phyloP scores from a whole-genome alignment of 1,140 invertebrate genomes.

The Eubasilissa regina region DNA sequence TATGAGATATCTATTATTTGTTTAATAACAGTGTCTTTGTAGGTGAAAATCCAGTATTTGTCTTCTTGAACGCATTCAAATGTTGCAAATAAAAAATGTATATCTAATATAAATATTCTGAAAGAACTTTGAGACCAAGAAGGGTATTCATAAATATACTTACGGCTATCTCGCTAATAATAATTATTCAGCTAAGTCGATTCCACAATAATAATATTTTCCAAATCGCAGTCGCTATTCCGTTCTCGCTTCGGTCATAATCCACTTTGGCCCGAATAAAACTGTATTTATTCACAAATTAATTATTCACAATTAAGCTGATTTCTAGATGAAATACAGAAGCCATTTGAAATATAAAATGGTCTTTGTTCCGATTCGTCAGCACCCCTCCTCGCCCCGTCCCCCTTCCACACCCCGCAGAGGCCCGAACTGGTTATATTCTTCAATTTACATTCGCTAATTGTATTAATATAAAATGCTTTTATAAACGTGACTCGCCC shows the following conservation, averaged over 20 bases:
- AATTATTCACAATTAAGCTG: slow-evolving; percentile 61
- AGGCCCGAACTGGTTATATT: slow-evolving; percentile 48
- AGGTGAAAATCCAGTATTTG: too few relatives aligned
- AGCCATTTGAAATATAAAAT: slow-evolving; percentile 60
- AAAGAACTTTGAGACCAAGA: too few relatives aligned
- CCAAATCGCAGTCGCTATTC: slow-evolving; percentile 34
- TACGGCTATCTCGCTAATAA: too few relatives aligned
- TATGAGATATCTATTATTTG: too few relatives aligned
- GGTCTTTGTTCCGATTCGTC: slow-evolving; percentile 59
- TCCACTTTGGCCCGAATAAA: slow-evolving; percentile 58
- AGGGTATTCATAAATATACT: too few relatives aligned
- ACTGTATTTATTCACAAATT: slow-evolving; percentile 61
- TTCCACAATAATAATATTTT: slow-evolving; percentile 44
- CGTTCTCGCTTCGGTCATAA: slow-evolving; percentile 46
- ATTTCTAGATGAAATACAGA: slow-evolving; percentile 60
- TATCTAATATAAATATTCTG: too few relatives aligned
- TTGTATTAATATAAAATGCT: slow-evolving; percentile 56
- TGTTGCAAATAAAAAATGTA: too few relatives aligned
- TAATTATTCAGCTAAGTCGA: too few relatives aligned
- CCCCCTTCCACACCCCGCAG: slow-evolving; percentile 17
- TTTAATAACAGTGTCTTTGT: too few relatives aligned
- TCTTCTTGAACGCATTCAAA: too few relatives aligned
- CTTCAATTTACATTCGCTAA: slow-evolving; percentile 60
- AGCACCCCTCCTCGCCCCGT: neutral
- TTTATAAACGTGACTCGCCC: slow-evolving; percentile 33